Evolutionary conservation across 2,888 invertebrate genomes (phyloP).

Genomic region (Polydrusus cervinus): DNA sequence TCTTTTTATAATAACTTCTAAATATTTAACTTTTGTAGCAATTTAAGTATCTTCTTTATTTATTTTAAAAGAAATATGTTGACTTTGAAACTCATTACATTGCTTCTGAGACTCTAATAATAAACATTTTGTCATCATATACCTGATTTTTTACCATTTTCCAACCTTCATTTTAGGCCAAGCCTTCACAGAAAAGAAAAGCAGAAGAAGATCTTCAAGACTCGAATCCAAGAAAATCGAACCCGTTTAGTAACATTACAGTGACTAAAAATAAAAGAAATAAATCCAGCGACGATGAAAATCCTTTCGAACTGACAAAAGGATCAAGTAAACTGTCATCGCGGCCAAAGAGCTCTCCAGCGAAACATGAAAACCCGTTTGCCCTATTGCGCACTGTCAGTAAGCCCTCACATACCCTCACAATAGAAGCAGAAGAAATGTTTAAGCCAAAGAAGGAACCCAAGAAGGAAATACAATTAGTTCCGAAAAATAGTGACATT

Average conservation of each 20-base stretch:
- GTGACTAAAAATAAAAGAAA: slow-evolving; percentile 13
- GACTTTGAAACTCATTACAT: too few species aligned
- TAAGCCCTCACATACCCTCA: not conserved
- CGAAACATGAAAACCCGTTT: slow-evolving; percentile 44
- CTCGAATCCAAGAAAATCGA: slow-evolving; percentile 12
- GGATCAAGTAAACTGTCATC: not conserved
- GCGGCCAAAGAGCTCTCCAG: not conserved
- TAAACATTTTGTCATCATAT: too few species aligned
- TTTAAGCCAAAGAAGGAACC: slow-evolving; percentile 6
- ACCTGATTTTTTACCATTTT: too few species aligned
- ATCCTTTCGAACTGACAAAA: slow-evolving; percentile 38
- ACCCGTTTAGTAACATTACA: slow-evolving; percentile 18
- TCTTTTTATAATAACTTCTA: too few species aligned
- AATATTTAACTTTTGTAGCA: too few species aligned
- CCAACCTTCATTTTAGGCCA: slow-evolving; percentile 13
- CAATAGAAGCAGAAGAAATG: not conserved
- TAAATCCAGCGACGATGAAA: slow-evolving; percentile 4
- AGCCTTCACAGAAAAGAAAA: slow-evolving; percentile 44
- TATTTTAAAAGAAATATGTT: too few species aligned
- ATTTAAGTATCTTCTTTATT: too few species aligned
- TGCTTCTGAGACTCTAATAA: too few species aligned
- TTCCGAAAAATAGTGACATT: slow-evolving; percentile 35
- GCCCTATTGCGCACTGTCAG: slow-evolving; percentile 2
- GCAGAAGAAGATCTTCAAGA: slow-evolving; percentile 37
- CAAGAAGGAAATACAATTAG: slow-evolving; percentile 18